Base-by-base conservation (phyloP, 2,113 vertebrate species). In the Aythya baeri region DNA sequence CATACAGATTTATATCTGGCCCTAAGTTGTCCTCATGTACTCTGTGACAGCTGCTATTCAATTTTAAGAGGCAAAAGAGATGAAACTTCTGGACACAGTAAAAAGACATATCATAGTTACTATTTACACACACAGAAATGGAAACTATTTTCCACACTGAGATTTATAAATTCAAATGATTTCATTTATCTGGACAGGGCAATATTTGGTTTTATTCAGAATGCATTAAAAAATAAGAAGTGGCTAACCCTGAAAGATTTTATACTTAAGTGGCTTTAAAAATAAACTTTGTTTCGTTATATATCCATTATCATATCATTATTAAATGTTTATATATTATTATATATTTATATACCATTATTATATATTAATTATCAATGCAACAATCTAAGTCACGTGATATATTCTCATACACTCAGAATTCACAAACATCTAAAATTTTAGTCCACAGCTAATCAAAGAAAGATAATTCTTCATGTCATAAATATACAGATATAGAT, bases 141-240 rank as follows among this genome's bases (percentile, higher is more conserved):
- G 41, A 83, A 62, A 59, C 79, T 62, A 7, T 88, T 71, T 96
- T 89, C 52, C n/a, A 83, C 49, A 18, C 16, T 32, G 46, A 2
- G 13, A 93, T 4, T 18, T 9, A 76, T 70, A 67, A 54, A 88
- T 88, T 62, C 25, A 77, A 94, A 81, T 91, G 2, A 89, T 91
- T 91, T 88, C 38, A 75, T 49, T 93, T 94, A 77, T 70, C 66
- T 85, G 63, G 46, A 62, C 20, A 91, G 77, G 26, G 21, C 8
- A 68, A 41, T 63, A 87, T 91, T 57, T 90, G 94, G 70, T 50
- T 94, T 89, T 92, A 92, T 91, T 72, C 31, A 89, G 27, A 93
- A 91, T 83, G 63, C 78, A 76, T 71, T 76, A 81, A 84, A 62
- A 96, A 94, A 96, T 11, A 96, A 91, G 96, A 94, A 96, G 27